These are phyloP conservation scores for Rhombomys opimus DNA, from an alignment of 2,113 vertebrate species.

Conservation along the genomic window DNA sequence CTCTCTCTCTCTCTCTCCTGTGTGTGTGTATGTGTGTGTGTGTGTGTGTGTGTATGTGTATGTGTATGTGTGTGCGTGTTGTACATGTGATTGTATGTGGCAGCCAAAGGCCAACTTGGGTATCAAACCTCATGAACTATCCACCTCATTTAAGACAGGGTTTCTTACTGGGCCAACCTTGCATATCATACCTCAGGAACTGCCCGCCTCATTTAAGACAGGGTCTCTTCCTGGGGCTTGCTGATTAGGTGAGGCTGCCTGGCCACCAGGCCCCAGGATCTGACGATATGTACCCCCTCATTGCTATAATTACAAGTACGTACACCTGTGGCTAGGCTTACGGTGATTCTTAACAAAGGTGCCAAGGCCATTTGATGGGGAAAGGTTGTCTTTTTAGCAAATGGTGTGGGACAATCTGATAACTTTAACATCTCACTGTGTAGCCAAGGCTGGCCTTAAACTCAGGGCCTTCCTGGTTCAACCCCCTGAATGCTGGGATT, in stretches of 20 bases:
- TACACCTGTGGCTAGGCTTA: neutral
- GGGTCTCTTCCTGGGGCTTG: neutral
- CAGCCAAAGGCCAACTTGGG: neutral
- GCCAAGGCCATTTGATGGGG: neutral
- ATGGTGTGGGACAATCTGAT: neutral
- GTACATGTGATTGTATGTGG: neutral
- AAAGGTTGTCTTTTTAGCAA: neutral
- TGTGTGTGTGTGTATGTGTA: no score
- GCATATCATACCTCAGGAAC: neutral
- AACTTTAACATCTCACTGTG: neutral
- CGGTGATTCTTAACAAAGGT: slow-evolving; percentile 13
- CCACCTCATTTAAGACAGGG: neutral
- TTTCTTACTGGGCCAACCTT: neutral
- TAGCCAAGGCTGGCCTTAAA: neutral
- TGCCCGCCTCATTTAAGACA: neutral
- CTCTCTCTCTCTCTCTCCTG: neutral
- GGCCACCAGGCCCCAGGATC: neutral
- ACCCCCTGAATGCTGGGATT: neutral
- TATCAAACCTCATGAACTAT: neutral
- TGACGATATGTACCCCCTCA: neutral
- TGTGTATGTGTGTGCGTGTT: neutral
- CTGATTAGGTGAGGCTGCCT: no score
- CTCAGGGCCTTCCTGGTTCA: neutral
- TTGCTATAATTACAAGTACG: neutral
- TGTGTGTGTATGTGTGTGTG: neutral